phyloP scores from a whole-genome alignment of 64 coral and sea anemone species.

The Actinia tenebrosa region DNA sequence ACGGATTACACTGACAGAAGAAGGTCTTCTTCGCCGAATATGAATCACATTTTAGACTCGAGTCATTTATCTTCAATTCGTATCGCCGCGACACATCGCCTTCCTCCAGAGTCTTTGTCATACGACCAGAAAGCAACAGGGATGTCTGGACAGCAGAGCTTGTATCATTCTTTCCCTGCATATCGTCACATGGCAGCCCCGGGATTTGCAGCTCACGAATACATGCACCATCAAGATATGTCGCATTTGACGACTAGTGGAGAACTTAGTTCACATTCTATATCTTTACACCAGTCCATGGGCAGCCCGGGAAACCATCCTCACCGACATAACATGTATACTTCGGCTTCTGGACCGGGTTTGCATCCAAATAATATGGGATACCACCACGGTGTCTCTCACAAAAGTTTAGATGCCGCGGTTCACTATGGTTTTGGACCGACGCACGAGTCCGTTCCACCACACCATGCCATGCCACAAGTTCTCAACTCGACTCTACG shows the following conservation, averaged over 20 bases:
- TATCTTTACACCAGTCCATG: constrained; percentile 78
- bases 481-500: constrained; percentile 65
- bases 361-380: constrained; percentile 89
- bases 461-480: constrained; percentile 76
- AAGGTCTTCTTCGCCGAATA: constrained; percentile 56
- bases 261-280: constrained; percentile 65
- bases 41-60: constrained; percentile 87
- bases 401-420: constrained; percentile 75
- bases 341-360: constrained; percentile 55
- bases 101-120: constrained; percentile 67
- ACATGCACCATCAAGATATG: constrained; percentile 78
- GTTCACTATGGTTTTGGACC: constrained; percentile 69
- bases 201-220: constrained; percentile 80
- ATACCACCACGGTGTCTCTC: constrained; percentile 74
- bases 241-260: constrained; percentile 71
- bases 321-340: constrained; percentile 86
- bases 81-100: constrained; percentile 66
- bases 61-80: constrained; percentile 80
- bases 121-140: constrained; percentile 90
- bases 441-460: constrained; percentile 52
- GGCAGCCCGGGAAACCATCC: constrained; percentile 72
- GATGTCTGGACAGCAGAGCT: constrained; percentile 84
- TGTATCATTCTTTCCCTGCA: constrained; percentile 95
- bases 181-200: constrained; percentile 80
- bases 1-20: constrained; percentile 50